Base-by-base conservation (phyloP, 2,797 vertebrate genomes). In the Luscinia megarhynchos region DNA sequence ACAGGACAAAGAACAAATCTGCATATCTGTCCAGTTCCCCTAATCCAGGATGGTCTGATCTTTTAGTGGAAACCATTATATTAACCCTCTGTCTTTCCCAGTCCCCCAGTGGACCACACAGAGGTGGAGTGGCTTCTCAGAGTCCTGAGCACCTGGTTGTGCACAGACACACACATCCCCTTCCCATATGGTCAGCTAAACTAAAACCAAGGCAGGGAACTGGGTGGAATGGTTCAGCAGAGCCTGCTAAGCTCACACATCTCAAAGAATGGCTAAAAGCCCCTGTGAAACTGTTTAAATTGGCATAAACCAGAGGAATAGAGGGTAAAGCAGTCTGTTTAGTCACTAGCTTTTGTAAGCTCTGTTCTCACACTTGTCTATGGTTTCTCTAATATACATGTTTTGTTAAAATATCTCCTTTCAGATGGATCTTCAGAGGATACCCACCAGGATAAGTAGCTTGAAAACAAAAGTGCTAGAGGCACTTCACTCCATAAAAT, bases 1-100 rank as follows among this genome's bases (percentile, higher is more conserved):
- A 81, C 50, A 76, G 67, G 46, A 93, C 61, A 95, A 92, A 89
- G 69, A 69, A 41, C 69, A 90, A 79, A 59, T 80, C 72, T 94
- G 74, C 41, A 2, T 32, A 51, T 92, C 84, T 89, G 43, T 62
- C 45, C 76, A 17, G 76, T 92, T 92, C 48, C 46, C 29, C 78
- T 91, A 89, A 74, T 84, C 57, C 85, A 73, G 26, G 43, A 62
- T 20, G 21, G 34, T 67, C 57, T 80, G 46, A 40, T 41, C 24
- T 64, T 77, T 83, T 23, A 72, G 68, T 62, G 40, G 66, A 90
- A 93, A 73, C 6, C 30, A 30, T 91, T 73, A 48, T 55, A 57
- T 34, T n/a, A 68, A 34, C 45, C 7, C 16, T 55, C 3, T 43
- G 30, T 89, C 23, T 54, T 89, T 63, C 34, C 23, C 48, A 74